Percentiles rank a stretch among this genome's conserved stretches.
Evolutionary conservation across 2,797 vertebrate genomes (phyloP).

Genomic region (Sphaeramia orbicularis): DNA sequence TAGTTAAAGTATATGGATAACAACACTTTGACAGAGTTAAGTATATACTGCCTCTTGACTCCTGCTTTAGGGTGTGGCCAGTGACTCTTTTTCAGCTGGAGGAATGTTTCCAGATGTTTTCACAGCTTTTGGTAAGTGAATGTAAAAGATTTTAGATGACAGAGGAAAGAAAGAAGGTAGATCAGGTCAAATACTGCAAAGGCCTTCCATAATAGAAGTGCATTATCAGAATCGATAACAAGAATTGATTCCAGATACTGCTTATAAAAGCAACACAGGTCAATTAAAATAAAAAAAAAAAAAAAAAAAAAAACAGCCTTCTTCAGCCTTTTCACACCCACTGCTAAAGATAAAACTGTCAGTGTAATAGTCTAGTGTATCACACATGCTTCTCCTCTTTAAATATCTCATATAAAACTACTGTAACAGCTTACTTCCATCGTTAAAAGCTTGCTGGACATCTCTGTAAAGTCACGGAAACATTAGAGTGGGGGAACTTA

Average conservation of each 20-base stretch:
- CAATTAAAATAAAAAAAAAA: not conserved
- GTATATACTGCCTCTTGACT: not conserved
- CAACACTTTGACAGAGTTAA: not conserved
- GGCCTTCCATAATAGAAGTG: not conserved
- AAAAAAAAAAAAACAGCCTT: not conserved
- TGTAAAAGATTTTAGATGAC: not conserved
- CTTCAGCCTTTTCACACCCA: constrained; percentile 1
- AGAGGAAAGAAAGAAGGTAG: not conserved
- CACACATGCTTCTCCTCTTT: not conserved
- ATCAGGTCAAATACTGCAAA: not conserved
- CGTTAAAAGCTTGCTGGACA: constrained; percentile 10
- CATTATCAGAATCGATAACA: constrained; percentile 16
- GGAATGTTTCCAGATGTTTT: constrained; percentile 45
- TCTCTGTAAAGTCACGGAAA: constrained; percentile 7
- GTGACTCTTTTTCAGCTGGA: constrained; percentile 10
- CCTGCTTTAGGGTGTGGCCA: constrained; percentile 43
- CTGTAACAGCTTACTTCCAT: constrained; percentile 10
- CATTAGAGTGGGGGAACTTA: not conserved
- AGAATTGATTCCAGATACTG: constrained; percentile 20
- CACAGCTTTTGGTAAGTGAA: constrained; percentile 13
- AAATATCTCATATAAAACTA: constrained; percentile 10
- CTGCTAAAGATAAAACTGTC: not conserved
- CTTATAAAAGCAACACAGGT: constrained; percentile 19
- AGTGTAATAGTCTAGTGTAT: not conserved
- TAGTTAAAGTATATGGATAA: too few relatives aligned